phyloP scores from a whole-genome alignment of 2,113 vertebrate genomes.

The Platysternon megacephalum region DNA sequence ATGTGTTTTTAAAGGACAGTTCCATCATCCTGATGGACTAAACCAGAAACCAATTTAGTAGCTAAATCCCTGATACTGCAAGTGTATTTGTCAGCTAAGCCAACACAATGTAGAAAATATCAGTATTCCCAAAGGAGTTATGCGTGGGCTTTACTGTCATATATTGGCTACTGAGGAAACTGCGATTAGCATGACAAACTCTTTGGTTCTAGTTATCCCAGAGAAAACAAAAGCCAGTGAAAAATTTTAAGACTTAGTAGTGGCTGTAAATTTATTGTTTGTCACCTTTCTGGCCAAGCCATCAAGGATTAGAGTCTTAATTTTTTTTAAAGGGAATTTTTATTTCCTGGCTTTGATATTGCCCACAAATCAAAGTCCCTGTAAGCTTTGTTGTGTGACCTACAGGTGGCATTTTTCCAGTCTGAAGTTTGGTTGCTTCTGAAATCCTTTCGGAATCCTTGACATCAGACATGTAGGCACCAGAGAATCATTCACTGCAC shows the following conservation, averaged over 20 bases:
- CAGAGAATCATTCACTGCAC: neutral
- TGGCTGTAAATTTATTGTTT: neutral
- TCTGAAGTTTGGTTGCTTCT: neutral
- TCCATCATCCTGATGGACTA: neutral
- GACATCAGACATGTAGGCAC: neutral
- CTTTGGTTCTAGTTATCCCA: neutral
- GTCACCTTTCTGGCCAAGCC: neutral
- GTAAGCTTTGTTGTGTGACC: neutral
- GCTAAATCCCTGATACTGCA: neutral
- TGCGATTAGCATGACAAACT: neutral
- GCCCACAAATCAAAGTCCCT: neutral
- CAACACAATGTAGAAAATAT: neutral
- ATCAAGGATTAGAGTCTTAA: neutral
- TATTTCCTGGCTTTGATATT: neutral
- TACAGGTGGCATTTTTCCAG: neutral
- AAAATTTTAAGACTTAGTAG: neutral
- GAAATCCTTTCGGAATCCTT: neutral
- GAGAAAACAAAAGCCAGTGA: neutral
- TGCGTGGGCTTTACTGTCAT: neutral
- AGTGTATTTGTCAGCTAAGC: neutral
- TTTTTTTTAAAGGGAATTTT: neutral
- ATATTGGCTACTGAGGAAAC: neutral
- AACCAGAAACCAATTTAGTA: neutral
- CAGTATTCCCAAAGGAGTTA: neutral
- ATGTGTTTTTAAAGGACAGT: constrained; percentile 10